Evolutionary conservation across 2,797 vertebrate genomes (phyloP).

Genomic region (Anomalospiza imberbis): DNA sequence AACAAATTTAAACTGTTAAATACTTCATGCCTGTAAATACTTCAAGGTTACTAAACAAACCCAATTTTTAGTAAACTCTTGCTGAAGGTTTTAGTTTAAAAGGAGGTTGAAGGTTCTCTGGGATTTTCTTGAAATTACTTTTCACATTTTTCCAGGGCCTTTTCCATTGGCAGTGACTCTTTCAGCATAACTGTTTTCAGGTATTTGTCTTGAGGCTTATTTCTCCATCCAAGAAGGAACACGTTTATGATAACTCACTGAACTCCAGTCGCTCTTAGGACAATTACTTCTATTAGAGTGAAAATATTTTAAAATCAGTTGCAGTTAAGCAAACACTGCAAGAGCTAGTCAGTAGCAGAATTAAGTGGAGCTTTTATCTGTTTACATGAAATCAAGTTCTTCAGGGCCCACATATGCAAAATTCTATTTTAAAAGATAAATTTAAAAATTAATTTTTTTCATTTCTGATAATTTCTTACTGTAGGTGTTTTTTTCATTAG

Average conservation of each 20-base stretch:
- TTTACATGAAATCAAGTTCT: not conserved
- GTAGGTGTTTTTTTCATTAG: not conserved
- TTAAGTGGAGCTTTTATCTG: not conserved
- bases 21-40: not conserved
- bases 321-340: not conserved
- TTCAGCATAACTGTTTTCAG: not conserved
- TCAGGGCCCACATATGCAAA: not conserved
- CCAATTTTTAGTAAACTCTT: not conserved
- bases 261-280: not conserved
- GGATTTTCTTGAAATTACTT: not conserved
- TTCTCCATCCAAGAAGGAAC: not conserved
- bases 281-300: not conserved
- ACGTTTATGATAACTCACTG: not conserved
- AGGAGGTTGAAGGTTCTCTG: not conserved
- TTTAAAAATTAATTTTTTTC: not conserved
- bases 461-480: not conserved
- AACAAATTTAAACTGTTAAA: not conserved
- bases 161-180: not conserved
- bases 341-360: not conserved
- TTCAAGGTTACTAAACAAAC: not conserved
- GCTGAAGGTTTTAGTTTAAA: not conserved
- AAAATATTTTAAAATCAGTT: not conserved
- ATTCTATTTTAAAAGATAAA: not conserved
- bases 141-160: not conserved
- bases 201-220: not conserved